Conservation (phyloP, 2,113 vertebrate genomes). For the Siniperca chuatsi region DNA sequence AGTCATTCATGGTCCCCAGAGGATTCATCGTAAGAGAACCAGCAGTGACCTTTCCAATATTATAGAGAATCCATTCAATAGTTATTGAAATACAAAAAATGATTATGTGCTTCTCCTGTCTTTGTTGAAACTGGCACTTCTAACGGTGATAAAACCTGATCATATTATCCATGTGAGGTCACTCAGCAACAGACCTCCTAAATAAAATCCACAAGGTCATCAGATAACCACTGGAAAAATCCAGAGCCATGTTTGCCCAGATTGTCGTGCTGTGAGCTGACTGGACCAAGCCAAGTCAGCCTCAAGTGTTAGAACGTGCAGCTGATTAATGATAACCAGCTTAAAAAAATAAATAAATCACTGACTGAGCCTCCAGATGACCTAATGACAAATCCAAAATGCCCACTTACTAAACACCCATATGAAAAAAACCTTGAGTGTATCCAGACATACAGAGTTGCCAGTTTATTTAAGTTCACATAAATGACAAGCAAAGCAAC, state of each 20-base stretch:
- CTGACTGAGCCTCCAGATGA: not conserved
- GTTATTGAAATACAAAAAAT: not conserved
- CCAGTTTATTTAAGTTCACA: not conserved
- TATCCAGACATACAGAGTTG: not conserved
- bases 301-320: not conserved
- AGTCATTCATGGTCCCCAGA: not conserved
- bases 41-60: not conserved
- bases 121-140: not conserved
- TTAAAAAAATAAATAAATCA: not conserved
- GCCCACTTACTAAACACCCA: not conserved
- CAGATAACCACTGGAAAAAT: conserved; percentile 7
- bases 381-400: not conserved
- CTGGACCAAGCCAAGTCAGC: conserved; percentile 2
- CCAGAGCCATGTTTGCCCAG: not conserved
- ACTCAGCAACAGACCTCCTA: conserved; percentile 2
- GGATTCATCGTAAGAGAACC: not conserved
- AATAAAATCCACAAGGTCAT: conserved; percentile 9
- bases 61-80: not conserved
- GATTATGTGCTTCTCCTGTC: not conserved
- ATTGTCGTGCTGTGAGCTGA: not conserved
- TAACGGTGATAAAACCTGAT: not conserved
- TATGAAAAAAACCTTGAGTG: not conserved
- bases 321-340: not conserved
- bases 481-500: not conserved
- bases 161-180: not conserved